Evolutionary conservation across 2,888 invertebrate genomes (phyloP), one percentile per base, ranked within the genome.

Genomic region (Drosophila pullipes): DNA sequence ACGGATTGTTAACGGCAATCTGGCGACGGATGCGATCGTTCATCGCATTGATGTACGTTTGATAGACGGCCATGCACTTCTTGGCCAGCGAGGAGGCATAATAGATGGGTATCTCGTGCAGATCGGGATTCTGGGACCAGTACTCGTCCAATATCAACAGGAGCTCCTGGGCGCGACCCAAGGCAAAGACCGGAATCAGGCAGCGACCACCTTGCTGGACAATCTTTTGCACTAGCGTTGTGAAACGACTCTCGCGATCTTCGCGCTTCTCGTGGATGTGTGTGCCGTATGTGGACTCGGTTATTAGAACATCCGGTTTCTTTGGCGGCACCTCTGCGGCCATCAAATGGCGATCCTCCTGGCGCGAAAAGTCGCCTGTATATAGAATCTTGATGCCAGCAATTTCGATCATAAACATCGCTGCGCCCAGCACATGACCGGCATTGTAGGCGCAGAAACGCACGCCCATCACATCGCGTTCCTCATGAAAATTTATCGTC

Each of bases 351-450:
- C 99, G 94, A 94, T 99, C 99, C 93, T 99, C 99, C 94, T 99
- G 98, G 55, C 99, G 95, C 3, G 99, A 99, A 93, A 99, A 99
- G 92, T 99, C 99, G 0, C 99, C 99, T 0, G 99, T 99, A 92
- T 99, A 99, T 18, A 99, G 94, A 74, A 98, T 95, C 94, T 98
- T 98, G 3, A 99, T 99, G 18, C 99, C 99, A 37, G 99, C 99
- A 59, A 99, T 99, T 95, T 99, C 99, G 70, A 99, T 98, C 99
- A 99, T 99, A 93, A 99, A 99, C 99, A 99, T 99, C 64, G 99
- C 99, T 0, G 99, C 99, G 0, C 99, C 99, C 0, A 99, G 94
- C 4, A 99, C 99, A 93, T 99, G 99, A 0, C 99, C 99, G 0
- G 99, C 99, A 93, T 98, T 98, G 93, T 99, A 99, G 0, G 99